Evolutionary conservation across 2,113 vertebrate species (phyloP), one percentile per base, ranked within the genome.

Genomic region (Neotoma lepida): DNA sequence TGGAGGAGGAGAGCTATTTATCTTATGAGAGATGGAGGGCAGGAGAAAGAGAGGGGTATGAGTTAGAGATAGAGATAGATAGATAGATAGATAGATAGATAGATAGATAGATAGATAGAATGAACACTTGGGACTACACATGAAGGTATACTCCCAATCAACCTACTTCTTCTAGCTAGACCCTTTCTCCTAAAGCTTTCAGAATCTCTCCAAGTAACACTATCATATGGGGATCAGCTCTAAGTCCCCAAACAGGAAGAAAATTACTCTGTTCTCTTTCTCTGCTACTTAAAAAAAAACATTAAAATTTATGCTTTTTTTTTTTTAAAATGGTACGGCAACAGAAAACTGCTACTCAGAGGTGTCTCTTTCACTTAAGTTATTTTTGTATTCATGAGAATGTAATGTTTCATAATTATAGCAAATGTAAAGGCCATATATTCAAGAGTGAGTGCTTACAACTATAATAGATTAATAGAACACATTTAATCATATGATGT

Each of bases 311-410:
- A 26, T 49, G 44, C 26, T 68, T 33, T 66, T 66, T 44, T 68
- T 33, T 66, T 66, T 35, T 51, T 51, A 18, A n/a, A 14, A 28
- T 76, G 28, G 46, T 74, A 70, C 54, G 46, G 26, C 10, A 86
- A 56, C 18, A 73, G 22, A 93, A 89, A 86, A 49, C 46, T 86
- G 44, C 71, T 74, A 7, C 64, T 17, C 20, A 81, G 64, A 78
- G 7, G n/a, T 71, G 35, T 41, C 12, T 13, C 46, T 76, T 81
- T 58, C 22, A 90, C n/a, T 86, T 78, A n/a, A n/a, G 74, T 84
- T 61, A 9, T 44, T 63, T 86, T 85, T 89, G 94, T 46, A 39
- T 92, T 89, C 51, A 73, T 41, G 78, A 94, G 33, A 7, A 86
- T 54, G 22, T 73, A 73, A 35, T 86, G 20, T 86, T 80, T 35